These are phyloP conservation scores for Bucco capensis DNA, from an alignment of 2,113 vertebrate genomes.

Conservation along the genomic window DNA sequence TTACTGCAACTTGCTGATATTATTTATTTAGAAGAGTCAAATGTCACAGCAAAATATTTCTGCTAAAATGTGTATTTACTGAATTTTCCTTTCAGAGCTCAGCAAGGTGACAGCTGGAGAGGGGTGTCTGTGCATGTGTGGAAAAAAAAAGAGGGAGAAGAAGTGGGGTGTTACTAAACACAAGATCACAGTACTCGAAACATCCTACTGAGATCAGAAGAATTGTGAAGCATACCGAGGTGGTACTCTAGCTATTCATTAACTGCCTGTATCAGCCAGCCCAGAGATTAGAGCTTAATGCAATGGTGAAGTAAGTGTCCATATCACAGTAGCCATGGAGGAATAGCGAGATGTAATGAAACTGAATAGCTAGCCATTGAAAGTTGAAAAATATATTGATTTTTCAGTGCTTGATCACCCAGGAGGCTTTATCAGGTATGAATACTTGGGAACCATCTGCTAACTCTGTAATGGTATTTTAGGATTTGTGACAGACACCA, in stretches of 20 bases:
- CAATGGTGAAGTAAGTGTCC: conserved; percentile 66
- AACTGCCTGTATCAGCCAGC: conserved; percentile 47
- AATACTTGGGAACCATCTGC: conserved; percentile 49
- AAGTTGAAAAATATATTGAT: conserved; percentile 74
- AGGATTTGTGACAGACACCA: conserved; percentile 68
- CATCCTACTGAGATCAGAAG: conserved; percentile 71
- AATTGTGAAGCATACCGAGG: conserved; percentile 48
- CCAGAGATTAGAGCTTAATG: conserved; percentile 68
- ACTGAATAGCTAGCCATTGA: conserved; percentile 64
- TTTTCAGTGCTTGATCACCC: conserved; percentile 69
- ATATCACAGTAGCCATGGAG: conserved; percentile 62
- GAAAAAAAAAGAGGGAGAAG: conserved; percentile 10
- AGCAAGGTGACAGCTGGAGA: conserved; percentile 54
- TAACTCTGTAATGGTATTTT: conserved; percentile 68
- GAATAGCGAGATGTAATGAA: conserved; percentile 67
- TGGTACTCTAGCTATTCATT: conserved; percentile 62
- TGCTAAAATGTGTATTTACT: conserved; percentile 38
- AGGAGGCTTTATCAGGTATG: conserved; percentile 66
- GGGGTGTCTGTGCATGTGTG: conserved; percentile 53
- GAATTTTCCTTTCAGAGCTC: conserved; percentile 35
- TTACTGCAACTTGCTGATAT: neutral
- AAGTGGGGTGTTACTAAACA: conserved; percentile 66
- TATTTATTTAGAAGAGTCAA: conserved; percentile 48
- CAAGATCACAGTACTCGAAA: conserved; percentile 66
- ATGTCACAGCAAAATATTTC: conserved; percentile 33